These are phyloP conservation scores for Nineta flava DNA, from an alignment of 2,888 invertebrate species.

Conservation along the genomic window DNA sequence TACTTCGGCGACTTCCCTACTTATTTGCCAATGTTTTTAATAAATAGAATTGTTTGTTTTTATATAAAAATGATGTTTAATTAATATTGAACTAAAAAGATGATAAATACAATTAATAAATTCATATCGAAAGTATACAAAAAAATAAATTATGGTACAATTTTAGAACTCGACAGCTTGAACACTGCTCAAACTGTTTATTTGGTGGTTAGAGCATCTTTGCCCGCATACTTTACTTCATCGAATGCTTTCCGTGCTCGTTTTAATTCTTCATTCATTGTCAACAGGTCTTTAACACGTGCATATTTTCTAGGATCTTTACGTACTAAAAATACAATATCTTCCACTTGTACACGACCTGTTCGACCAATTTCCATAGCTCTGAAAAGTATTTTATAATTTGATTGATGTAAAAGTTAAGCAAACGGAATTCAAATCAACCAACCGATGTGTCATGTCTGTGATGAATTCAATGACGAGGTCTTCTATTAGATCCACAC, in stretches of 20 bases:
- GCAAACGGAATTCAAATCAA: conserved; percentile 7
- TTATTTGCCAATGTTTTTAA: no score
- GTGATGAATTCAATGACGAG: conserved; percentile 95
- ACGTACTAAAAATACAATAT: conserved; percentile 88
- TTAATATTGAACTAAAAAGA: no score
- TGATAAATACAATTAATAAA: not conserved
- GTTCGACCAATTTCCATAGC: conserved; percentile 94
- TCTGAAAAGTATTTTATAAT: conserved; percentile 30
- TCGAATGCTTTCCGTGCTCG: conserved; percentile 98
- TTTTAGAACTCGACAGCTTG: no score
- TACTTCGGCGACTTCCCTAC: no score
- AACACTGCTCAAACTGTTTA: no score
- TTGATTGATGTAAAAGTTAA: not conserved
- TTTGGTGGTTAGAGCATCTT: no score
- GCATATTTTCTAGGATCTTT: conserved; percentile 96
- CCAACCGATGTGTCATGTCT: conserved; percentile 72
- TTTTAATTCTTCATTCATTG: conserved; percentile 98
- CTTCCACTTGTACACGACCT: conserved; percentile 96
- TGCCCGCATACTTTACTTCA: conserved; percentile 92
- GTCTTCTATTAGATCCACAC: conserved; percentile 93
- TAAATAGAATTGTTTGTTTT: no score
- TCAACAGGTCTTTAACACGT: conserved; percentile 87
- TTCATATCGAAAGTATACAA: not conserved
- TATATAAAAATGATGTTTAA: no score
- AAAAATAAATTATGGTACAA: not conserved